phyloP scores from a whole-genome alignment of 1,140 invertebrate genomes.

The Elysia chlorotica region DNA sequence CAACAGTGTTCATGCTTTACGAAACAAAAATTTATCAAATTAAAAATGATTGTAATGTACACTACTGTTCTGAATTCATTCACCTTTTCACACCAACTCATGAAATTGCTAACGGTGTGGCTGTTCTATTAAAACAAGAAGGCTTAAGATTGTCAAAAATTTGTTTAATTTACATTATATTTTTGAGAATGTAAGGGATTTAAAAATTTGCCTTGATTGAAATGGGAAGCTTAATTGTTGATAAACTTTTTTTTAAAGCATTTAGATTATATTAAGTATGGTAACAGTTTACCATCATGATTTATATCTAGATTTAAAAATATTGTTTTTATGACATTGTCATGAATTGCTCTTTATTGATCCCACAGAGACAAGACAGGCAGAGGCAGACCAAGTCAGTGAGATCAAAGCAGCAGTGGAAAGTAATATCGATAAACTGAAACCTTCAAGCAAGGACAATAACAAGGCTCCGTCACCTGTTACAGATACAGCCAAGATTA shows the following conservation, averaged over 20 bases:
- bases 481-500: not conserved
- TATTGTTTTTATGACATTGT: not conserved
- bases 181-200: not conserved
- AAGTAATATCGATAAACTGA: not conserved
- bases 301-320: not conserved
- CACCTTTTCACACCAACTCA: no score
- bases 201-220: not conserved
- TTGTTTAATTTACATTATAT: no score
- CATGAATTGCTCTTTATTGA: no score
- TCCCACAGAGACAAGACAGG: conserved; percentile 8
- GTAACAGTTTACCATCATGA: not conserved
- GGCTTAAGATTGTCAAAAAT: no score
- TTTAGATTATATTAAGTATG: not conserved
- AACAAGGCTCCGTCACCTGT: not conserved
- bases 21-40: no score
- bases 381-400: not conserved
- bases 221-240: not conserved
- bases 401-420: conserved; percentile 9
- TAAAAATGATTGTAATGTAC: no score
- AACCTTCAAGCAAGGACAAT: not conserved
- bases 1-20: no score
- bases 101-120: no score
- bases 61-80: no score
- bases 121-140: no score
- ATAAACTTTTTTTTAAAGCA: no score